A percentile compares a stretch with the other conserved stretches of the same genome.
Evolutionary conservation across 2,888 invertebrate genomes (phyloP).

Genomic region (Caenorhabditis sinica): DNA sequence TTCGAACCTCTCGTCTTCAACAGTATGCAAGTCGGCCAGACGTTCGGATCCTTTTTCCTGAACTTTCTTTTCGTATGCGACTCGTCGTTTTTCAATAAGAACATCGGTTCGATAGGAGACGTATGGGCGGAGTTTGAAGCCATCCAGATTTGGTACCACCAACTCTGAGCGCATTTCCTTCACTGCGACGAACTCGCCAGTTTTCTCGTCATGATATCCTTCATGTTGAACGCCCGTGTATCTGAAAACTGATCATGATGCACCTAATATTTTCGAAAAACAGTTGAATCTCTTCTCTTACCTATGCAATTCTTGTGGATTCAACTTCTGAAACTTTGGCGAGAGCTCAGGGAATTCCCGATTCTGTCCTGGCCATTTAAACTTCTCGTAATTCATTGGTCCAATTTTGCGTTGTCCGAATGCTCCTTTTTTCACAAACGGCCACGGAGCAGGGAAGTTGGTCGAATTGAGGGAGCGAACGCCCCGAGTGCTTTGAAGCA

Average conservation of each 20-base stretch:
- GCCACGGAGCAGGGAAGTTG: slow-evolving; percentile 81
- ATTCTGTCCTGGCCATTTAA: slow-evolving; percentile 80
- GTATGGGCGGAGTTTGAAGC: slow-evolving; percentile 93
- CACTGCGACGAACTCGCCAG: slow-evolving; percentile 85
- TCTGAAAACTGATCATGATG: no score
- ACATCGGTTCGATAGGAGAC: slow-evolving; percentile 89
- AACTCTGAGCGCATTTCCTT: slow-evolving; percentile 95
- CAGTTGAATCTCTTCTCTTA: slow-evolving; percentile 6
- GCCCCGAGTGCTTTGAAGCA: slow-evolving; percentile 61
- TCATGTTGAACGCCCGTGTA: slow-evolving; percentile 80
- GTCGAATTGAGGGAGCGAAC: slow-evolving; percentile 77
- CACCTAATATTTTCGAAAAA: slow-evolving; percentile 22
- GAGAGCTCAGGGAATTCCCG: slow-evolving; percentile 81
- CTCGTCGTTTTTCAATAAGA: slow-evolving; percentile 79
- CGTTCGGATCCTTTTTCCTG: slow-evolving; percentile 78
- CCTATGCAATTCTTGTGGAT: slow-evolving; percentile 75
- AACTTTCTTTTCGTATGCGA: slow-evolving; percentile 75
- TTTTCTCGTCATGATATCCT: slow-evolving; percentile 78
- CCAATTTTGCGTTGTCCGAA: slow-evolving; percentile 81
- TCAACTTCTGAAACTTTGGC: slow-evolving; percentile 80
- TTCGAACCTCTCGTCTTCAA: slow-evolving; percentile 73
- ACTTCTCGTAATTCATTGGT: slow-evolving; percentile 76
- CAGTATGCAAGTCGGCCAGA: slow-evolving; percentile 78
- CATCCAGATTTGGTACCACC: slow-evolving; percentile 92
- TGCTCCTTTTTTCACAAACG: slow-evolving; percentile 82